Evolutionary conservation across 92 coral and sea anemone genomes (phyloP), one percentile per base, ranked within the genome.

Genomic region (Actinostola sp.): DNA sequence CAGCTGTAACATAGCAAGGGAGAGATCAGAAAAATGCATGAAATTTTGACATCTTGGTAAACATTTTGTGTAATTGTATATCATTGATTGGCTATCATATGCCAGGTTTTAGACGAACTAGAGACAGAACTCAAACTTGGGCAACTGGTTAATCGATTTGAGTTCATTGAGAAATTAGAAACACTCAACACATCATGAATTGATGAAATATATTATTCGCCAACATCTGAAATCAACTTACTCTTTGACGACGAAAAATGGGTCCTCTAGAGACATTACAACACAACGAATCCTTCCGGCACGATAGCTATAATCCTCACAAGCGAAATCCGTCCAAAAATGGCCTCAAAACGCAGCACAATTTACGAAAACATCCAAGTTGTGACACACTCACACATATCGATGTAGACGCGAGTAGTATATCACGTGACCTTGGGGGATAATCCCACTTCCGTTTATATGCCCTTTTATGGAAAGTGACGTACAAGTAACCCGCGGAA

Each of bases 221-320:
- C 15, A 46, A 25, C 28, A 15, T 14, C 42, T 44, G 31, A 61
- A 25, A 32, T 50, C 8, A 43, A 91, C 97, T 84, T 70, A 91
- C 97, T 86, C 90, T 64, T 77, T 81, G 14, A 91, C 97, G 31
- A 91, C 97, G 84, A 91, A 91, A 80, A 91, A 91, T 31, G 97
- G 97, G 61, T 91, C 97, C 70, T 91, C 97, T 66, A 91, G 68
- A 45, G 97, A 87, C 97, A 91, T 91, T 38, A 42, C 51, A n/a
- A 21, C 45, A n/a, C 3, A 0, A 17, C 7, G 16, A 33, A 33
- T 19, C 13, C 46, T 56, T 52, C 58, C 33, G 25, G 15, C 28
- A 26, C 4, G 3, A 57, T 30, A 57, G 7, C 17, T 12, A 12
- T 27, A 13, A 26, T 57, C 15, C 16, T 27, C 27, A 4, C 36